Evolutionary conservation across 23 tunicate species (phyloP).

Genomic region (Pegea sp.): DNA sequence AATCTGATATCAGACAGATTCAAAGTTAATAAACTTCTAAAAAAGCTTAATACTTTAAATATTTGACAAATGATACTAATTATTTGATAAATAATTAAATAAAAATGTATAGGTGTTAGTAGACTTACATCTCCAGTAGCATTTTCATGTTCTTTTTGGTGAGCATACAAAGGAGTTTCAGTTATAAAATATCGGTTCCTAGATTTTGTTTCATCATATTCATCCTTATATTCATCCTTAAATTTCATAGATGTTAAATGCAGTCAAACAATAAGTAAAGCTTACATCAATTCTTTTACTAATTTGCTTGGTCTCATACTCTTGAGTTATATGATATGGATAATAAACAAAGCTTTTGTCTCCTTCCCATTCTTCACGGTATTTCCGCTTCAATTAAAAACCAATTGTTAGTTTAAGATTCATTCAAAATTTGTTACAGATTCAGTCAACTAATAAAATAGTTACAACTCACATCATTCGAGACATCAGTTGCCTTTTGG

Average conservation of each 20-base stretch:
- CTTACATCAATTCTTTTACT: background rate
- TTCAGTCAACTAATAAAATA: background rate
- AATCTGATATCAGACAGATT: background rate
- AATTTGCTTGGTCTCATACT: constrained; percentile 18
- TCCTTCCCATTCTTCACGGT: constrained; percentile 93
- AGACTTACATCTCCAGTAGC: background rate
- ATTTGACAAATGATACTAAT: too few species aligned
- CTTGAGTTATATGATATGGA: constrained; percentile 83
- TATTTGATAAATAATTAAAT: too few species aligned
- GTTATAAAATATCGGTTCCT: constrained; percentile 30
- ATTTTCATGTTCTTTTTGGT: background rate
- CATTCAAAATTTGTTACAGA: too few species aligned
- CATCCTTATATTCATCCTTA: constrained; percentile 36
- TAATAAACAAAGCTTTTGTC: constrained; percentile 75
- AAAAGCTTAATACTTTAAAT: too few species aligned
- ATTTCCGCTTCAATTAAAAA: constrained; percentile 22
- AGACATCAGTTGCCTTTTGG: constrained; percentile 72
- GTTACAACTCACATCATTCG: constrained; percentile 23
- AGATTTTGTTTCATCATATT: constrained; percentile 6
- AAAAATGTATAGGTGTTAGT: too few species aligned
- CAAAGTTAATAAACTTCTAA: background rate
- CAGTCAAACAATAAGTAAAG: too few species aligned
- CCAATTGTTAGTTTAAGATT: background rate
- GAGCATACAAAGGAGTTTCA: constrained; percentile 9
- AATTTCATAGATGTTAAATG: too few species aligned